Evolutionary conservation across 1,140 invertebrate species (phyloP).

Genomic region (Diachasmimorpha longicaudata): DNA sequence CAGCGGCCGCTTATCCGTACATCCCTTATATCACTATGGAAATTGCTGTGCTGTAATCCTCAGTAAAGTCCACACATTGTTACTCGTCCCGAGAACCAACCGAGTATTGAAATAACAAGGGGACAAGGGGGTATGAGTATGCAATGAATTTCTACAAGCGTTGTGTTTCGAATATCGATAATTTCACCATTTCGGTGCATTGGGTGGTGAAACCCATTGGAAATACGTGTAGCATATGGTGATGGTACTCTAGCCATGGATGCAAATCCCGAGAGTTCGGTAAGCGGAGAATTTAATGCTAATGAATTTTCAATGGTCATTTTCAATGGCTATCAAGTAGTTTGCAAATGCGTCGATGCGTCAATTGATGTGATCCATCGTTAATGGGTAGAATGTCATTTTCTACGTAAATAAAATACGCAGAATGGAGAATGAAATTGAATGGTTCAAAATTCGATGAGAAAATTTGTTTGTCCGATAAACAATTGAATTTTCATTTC

Average conservation of each 20-base stretch:
- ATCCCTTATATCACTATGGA: not conserved
- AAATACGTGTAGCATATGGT: not conserved
- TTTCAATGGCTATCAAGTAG: slow-evolving; percentile 16
- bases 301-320: slow-evolving; percentile 24
- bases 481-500: no score
- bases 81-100: not conserved
- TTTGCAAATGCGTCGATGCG: slow-evolving; percentile 19
- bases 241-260: slow-evolving; percentile 2
- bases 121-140: not conserved
- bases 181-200: not conserved
- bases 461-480: not conserved
- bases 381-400: not conserved
- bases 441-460: not conserved
- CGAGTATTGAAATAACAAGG: not conserved
- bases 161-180: not conserved
- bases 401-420: no score
- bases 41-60: not conserved
- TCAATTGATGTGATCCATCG: slow-evolving; percentile 13
- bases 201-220: not conserved
- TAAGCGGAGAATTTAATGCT: slow-evolving; percentile 17
- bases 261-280: slow-evolving; percentile 9
- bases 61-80: slow-evolving; percentile 2
- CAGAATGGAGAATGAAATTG: not conserved
- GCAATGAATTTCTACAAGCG: not conserved
- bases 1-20: not conserved